These are phyloP conservation scores for Drosophila gunungcola DNA, from an alignment of 1,140 invertebrate species.

Conservation along the genomic window DNA sequence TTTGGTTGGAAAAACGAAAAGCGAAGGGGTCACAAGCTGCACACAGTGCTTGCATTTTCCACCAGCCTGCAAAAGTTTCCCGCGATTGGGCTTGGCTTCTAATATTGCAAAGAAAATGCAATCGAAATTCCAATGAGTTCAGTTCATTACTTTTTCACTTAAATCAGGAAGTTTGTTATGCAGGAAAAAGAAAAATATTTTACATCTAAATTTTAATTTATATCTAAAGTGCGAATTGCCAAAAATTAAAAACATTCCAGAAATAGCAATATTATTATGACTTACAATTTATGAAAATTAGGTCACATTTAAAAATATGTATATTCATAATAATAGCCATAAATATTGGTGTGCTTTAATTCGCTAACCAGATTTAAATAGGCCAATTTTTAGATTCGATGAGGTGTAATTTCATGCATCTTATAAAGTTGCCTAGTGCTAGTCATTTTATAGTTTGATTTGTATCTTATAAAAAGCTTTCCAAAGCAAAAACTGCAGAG, in stretches of 20 bases:
- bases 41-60: constrained; percentile 16
- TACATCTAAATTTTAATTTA: no score
- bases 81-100: constrained; percentile 17
- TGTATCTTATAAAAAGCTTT: no score
- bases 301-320: not conserved
- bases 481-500: no score
- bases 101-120: constrained; percentile 12
- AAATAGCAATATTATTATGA: no score
- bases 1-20: constrained; percentile 28
- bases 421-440: no score
- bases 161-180: not conserved
- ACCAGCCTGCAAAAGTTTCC: constrained; percentile 23
- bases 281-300: not conserved
- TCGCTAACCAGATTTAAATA: not conserved
- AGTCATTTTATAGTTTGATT: no score
- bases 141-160: not conserved
- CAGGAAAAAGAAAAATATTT: not conserved
- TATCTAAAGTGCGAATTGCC: no score
- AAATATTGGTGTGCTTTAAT: not conserved
- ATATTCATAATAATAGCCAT: not conserved
- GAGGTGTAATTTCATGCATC: not conserved
- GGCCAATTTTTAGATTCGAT: not conserved
- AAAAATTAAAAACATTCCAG: no score
- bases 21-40: constrained; percentile 29
- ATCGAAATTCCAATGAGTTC: not conserved